Evolutionary conservation across 92 coral and sea anemone genomes (phyloP), one percentile per base, ranked within the genome.

Genomic region (Palythoa caribaeorum): DNA sequence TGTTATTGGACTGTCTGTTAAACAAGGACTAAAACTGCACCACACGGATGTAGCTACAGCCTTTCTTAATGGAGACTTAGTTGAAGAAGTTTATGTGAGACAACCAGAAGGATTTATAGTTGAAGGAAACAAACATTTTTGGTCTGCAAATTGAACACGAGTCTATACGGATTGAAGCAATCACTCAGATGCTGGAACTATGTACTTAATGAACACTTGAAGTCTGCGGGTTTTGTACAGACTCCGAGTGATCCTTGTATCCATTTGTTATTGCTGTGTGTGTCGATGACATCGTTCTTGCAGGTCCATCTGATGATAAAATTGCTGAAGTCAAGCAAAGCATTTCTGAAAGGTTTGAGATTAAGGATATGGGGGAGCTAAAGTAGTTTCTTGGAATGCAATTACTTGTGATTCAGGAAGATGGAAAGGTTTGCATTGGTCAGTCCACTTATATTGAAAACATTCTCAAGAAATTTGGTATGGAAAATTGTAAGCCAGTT

Each of bases 21-120:
- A 87, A 52, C 79, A 87, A n/a, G 92, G 92, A 44, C 84, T 84
- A 71, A 84, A 93, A 86, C 50, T 93, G 88, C 93, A 87, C 50
- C 92, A 93, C n/a, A 90, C 90, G 92, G 93, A 91, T 85, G 96
- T 93, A 5, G 88, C 54, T n/a, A 78, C 92, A 7, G 96, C 92
- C 53, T 92, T 87, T 62, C 92, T 91, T 10, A 90, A 94, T 87
- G 94, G 89, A 36, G 69, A 54, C 14, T 38, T 92, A 39, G 93
- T 92, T 8, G 88, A 77, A n/a, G 94, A 91, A 57, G 79, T 88
- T 62, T 93, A 83, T 47, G 91, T 91, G 92, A 60, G 76, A 77
- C 93, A 94, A 69, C 93, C 96, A 50, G 92, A 94, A 50, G 96
- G 92, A 19, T 91, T 89, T 55, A 71, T 83, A n/a, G 88, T 7